Evolutionary conservation across 2,888 invertebrate species (phyloP), one percentile per base, ranked within the genome.

Genomic region (Lithosia quadra): DNA sequence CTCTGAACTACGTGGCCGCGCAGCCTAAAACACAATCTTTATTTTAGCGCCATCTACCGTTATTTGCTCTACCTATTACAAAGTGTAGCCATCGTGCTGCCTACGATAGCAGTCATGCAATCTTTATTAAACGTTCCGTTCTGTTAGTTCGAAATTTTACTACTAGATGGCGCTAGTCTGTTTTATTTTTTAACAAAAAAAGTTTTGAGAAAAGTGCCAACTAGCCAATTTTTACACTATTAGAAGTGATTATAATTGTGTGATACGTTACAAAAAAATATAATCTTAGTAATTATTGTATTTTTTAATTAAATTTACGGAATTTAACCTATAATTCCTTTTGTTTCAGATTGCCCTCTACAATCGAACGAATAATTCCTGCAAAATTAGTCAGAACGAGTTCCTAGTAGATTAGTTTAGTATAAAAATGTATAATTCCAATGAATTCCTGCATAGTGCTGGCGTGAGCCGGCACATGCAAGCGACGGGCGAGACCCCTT

Each of bases 381-480:
- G 57, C 92, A 84, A 88, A 85, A 81, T 86, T 93, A 94, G 94
- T 94, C 94, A 94, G 86, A 84, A 75, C 68, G 91, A 93, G 94
- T 94, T 94, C 94, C 94, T 92, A 93, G 87, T 89, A 86, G 77
- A 77, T 81, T 89, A 91, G 84, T 76, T 75, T 87, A 88, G 86
- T 69, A 73, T 82, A 84, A 90, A 84, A 90, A 94, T 95, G 89
- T 95, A 94, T 77, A 93, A 89, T 84, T 95, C 95, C 8, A 95
- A 90, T 77, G 95, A 95, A 83, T 95, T 94, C 75, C 77, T 94
- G 72, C 94, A 93, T 21, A 94, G 94, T 74, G 93, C 94, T 9
- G 94, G 94, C 72, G 94, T 95, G 0, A 94, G 94, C 77, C 91
- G 94, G 11, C 93, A 94, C 73, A 94, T 94, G 94, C 92, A 94